These are phyloP conservation scores for Drosophila funebris DNA, from an alignment of 1,140 invertebrate species.

Conservation along the genomic window DNA sequence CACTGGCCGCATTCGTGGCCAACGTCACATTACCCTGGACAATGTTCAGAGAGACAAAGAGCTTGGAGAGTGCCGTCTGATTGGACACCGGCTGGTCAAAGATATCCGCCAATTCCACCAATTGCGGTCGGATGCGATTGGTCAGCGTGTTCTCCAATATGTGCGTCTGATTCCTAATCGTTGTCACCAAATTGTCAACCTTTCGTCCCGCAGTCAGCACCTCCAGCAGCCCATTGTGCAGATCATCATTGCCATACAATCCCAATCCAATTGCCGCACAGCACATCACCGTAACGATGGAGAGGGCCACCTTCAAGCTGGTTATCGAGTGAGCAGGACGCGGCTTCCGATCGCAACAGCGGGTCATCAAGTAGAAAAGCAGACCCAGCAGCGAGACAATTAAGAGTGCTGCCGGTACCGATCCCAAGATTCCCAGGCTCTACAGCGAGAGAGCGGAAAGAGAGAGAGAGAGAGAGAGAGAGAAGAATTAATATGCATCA, in stretches of 20 bases:
- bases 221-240: conserved; percentile 94
- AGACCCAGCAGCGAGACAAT: conserved; percentile 94
- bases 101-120: conserved; percentile 88
- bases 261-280: conserved; percentile 89
- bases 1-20: conserved; percentile 88
- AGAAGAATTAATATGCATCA: no score
- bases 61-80: conserved; percentile 88
- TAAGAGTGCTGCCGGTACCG: conserved; percentile 94
- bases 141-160: conserved; percentile 87
- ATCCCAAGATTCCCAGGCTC: conserved; percentile 95
- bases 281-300: conserved; percentile 92
- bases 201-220: conserved; percentile 90
- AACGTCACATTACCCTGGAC: conserved; percentile 89
- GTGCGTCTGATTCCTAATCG: conserved; percentile 90
- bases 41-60: conserved; percentile 87
- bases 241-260: conserved; percentile 92
- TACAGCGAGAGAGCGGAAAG: conserved; percentile 74
- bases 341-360: conserved; percentile 96
- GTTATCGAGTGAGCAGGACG: conserved; percentile 93
- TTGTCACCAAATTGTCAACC: conserved; percentile 90
- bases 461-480: background rate
- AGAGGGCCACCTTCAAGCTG: conserved; percentile 92
- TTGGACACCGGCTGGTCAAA: conserved; percentile 90
- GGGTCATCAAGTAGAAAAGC: conserved; percentile 94
- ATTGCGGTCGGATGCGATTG: conserved; percentile 87